Percentiles rank a stretch among this genome's conserved stretches.
Conservation (phyloP, 1,140 invertebrate genomes). For the Achatina immaculata region DNA sequence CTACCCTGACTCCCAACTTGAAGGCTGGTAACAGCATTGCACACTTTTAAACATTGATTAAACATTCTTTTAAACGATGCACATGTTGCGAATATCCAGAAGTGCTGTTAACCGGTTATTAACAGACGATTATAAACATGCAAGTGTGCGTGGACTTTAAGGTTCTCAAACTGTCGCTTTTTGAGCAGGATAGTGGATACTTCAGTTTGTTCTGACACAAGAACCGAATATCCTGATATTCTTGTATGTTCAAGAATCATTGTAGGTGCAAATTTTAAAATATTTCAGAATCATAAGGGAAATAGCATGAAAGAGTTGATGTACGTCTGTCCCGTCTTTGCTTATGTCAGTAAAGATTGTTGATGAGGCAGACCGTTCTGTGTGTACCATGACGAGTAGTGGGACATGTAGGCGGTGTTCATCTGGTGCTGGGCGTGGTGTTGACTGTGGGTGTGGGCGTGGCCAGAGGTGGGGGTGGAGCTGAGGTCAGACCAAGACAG, state of each 20-base stretch:
- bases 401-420: constrained; percentile 54
- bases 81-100: neutral
- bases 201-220: too few relatives aligned
- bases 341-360: constrained; percentile 59
- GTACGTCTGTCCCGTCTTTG: neutral
- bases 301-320: neutral
- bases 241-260: too few relatives aligned
- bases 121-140: too few relatives aligned
- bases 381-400: constrained; percentile 60
- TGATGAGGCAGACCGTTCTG: constrained; percentile 52
- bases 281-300: too few relatives aligned
- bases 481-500: constrained; percentile 45
- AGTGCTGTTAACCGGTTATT: neutral
- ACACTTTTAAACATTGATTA: neutral
- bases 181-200: too few relatives aligned
- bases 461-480: constrained; percentile 36
- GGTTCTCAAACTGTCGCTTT: too few relatives aligned
- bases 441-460: constrained; percentile 38
- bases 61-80: neutral
- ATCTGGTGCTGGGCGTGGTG: constrained; percentile 49
- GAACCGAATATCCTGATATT: too few relatives aligned
- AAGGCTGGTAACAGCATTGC: neutral
- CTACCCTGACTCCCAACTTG: too few relatives aligned
- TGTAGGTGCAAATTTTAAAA: too few relatives aligned
- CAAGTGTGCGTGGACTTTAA: too few relatives aligned